Base-by-base conservation (phyloP, 64 coral and sea anemone species). In the Pachyseris speciosa region DNA sequence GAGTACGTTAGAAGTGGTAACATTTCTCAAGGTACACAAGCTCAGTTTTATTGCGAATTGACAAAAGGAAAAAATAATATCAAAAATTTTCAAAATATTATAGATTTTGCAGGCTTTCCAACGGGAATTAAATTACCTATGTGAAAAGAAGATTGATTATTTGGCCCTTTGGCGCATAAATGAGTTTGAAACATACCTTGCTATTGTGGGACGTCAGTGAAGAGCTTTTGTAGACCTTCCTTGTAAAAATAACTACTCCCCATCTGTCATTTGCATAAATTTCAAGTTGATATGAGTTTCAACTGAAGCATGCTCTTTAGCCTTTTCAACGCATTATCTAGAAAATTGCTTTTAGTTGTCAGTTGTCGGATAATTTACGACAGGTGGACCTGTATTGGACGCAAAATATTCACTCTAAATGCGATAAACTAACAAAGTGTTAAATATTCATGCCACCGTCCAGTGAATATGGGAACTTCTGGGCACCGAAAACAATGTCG, bases 321-420 rank as follows among this genome's bases (percentile, higher is more conserved):
- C 53, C 31, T 80, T 81, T 81, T 81, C 9, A 63, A 81, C 33
- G 51, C 22, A 60, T 81, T 81, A 61, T 63, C 53, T 38, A 58
- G 17, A 81, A 60, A 81, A 81, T 58, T 81, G 32, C 77, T 38
- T 81, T 58, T 33, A 81, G 4, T 10, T 81, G 77, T 81, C 77
- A 81, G 33, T 60, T 81, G 19, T 53, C 51, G 24, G 26, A 24
- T 32, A 57, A 58, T 11, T 6, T 39, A 19, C 39, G 77, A 81
- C 77, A 81, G 52, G 51, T 81, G 75, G 1, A 55, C 33, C 36
- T 40, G 33, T 71, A 37, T 71, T 71, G 4, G 5, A 36, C 0
- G 15, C 11, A 71, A n/a, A 71, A 12, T n/a, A n/a, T n/a, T n/a
- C n/a, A 15, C 22, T 38, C 7, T 71, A 40, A 71, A 71, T 71